Evolutionary conservation across 1,140 invertebrate genomes (phyloP).

Genomic region (Goniozus legneri): DNA sequence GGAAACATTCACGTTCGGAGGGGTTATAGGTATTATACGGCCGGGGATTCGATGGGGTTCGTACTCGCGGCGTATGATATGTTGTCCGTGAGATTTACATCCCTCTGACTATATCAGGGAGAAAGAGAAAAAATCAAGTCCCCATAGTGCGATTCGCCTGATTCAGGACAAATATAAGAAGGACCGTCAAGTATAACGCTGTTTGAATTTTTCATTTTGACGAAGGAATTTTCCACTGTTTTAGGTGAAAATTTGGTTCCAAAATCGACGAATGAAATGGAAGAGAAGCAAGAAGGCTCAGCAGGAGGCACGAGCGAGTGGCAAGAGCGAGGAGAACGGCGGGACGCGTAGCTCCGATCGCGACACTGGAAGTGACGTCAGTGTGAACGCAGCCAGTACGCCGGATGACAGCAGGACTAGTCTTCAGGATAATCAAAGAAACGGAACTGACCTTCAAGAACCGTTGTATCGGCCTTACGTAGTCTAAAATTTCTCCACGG

Average conservation of each 20-base stretch:
- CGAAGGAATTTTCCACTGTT: neutral
- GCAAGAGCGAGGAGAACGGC: constrained; percentile 38
- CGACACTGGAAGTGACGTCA: constrained; percentile 35
- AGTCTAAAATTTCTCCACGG: constrained; percentile 42
- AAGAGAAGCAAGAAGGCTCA: constrained; percentile 92
- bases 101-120: constrained; percentile 37
- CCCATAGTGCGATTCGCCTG: constrained; percentile 7
- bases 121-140: constrained; percentile 41
- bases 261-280: constrained; percentile 95
- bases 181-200: neutral
- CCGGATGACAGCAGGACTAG: constrained; percentile 36
- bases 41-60: constrained; percentile 14
- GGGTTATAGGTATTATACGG: constrained; percentile 9
- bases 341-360: constrained; percentile 30
- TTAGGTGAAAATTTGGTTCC: constrained; percentile 95
- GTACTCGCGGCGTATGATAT: constrained; percentile 39
- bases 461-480: constrained; percentile 50
- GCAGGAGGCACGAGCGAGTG: constrained; percentile 63
- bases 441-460: constrained; percentile 43
- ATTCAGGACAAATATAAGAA: neutral
- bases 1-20: constrained; percentile 17
- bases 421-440: constrained; percentile 38
- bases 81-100: constrained; percentile 50
- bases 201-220: neutral
- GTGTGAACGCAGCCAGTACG: constrained; percentile 31